phyloP scores from a whole-genome alignment of 2,113 vertebrate species.

The Sylvilagus bachmani region DNA sequence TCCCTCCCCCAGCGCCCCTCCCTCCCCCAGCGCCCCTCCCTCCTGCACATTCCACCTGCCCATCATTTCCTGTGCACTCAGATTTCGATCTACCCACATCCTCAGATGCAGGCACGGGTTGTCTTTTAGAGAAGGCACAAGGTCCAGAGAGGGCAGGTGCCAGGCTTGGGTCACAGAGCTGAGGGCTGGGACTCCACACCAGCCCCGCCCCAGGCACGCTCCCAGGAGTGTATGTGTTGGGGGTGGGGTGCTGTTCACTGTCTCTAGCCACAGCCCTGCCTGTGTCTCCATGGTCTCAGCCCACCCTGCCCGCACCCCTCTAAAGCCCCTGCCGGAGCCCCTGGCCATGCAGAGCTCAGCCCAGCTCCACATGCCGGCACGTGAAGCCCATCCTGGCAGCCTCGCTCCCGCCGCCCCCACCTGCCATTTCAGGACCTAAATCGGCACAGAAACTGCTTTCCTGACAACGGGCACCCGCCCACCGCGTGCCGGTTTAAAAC shows the following conservation, averaged over 20 bases:
- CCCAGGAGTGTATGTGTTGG: no score
- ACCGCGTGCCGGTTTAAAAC: slow-evolving; percentile 62
- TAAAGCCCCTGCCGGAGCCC: background rate
- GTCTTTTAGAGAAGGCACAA: background rate
- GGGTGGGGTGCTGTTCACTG: background rate
- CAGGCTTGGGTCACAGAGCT: background rate
- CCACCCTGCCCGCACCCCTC: background rate
- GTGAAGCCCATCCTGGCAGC: slow-evolving; percentile 32
- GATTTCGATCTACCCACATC: background rate
- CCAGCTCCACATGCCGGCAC: background rate
- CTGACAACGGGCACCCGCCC: slow-evolving; percentile 50
- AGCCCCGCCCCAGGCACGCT: background rate
- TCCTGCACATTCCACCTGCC: background rate
- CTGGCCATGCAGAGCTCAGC: background rate
- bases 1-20: background rate
- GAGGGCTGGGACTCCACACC: background rate
- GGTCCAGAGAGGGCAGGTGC: background rate
- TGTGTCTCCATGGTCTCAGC: background rate
- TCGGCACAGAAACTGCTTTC: slow-evolving; percentile 70
- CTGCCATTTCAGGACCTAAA: slow-evolving; percentile 61
- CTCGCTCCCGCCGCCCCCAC: slow-evolving; percentile 37
- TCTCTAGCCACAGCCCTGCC: background rate
- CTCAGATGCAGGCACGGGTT: background rate
- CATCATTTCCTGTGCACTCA: background rate
- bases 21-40: no score